Base-by-base conservation (phyloP, 1,140 invertebrate species). In the Popillia japonica region DNA sequence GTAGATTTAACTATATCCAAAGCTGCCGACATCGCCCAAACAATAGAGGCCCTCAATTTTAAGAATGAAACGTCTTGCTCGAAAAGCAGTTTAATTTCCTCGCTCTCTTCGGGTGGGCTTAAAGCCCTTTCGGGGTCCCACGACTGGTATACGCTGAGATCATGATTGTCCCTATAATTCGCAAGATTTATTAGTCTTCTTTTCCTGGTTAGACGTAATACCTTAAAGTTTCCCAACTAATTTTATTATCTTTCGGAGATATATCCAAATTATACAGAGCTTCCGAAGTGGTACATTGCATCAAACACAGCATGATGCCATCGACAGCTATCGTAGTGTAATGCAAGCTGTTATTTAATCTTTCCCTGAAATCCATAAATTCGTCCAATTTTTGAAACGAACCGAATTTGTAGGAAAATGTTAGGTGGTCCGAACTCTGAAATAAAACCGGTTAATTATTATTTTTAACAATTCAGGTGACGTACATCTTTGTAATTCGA, bases 321-420 rank as follows among this genome's bases (percentile, higher is more conserved):
- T 98, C 96, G 20, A 94, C 90, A 1, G 91, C 93, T 17, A 93
- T 91, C 78, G 90, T 89, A 8, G 92, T 91, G 86, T 93, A 94
- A 87, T 97, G 95, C 72, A 96, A 88, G 77, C 96, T 98, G 83
- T 94, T 92, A 78, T 94, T 92, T 42, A 98, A 86, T 77, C 93
- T 89, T 84, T 95, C 92, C 81, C 93, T 90, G 84, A 97, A 95
- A 82, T 95, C 92, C 78, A 96, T 92, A 86, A 98, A 96, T 87
- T 98, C 96, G 81, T 94, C 91, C 81, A 98, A 92, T 90, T 98
- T 97, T 75, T 93, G 91, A 88, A 98, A 98, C 48, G 96, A 96
- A 11, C 96, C 97, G 87, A 93, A 98, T 85, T 97, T 97, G 87
- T 98, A 98, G 2, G 95, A 95, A 83, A 95, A 93, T 23, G 96